Conservation (phyloP, 2,113 vertebrate genomes). For the Entosphenus tridentatus region DNA sequence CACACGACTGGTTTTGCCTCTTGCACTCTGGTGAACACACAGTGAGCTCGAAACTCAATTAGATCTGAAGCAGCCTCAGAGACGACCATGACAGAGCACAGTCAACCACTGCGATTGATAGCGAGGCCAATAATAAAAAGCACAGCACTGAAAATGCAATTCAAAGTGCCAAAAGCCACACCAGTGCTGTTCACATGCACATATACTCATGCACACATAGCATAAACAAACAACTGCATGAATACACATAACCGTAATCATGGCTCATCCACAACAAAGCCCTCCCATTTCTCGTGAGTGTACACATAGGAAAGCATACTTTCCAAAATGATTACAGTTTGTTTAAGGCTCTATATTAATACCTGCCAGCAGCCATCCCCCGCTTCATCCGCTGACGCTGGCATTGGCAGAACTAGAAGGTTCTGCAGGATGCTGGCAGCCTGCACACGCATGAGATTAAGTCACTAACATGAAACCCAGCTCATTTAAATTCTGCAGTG, state of each 20-base stretch:
- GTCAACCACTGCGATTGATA: too few species aligned
- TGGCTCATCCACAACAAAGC: neutral
- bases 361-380: conserved; percentile 67
- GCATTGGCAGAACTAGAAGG: conserved; percentile 69
- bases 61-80: too few species aligned
- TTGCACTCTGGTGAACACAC: too few species aligned
- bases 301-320: neutral
- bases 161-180: neutral
- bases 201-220: neutral
- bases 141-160: too few species aligned
- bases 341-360: neutral
- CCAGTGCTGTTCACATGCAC: neutral
- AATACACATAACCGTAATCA: neutral
- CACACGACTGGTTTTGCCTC: too few species aligned
- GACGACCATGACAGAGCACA: too few species aligned
- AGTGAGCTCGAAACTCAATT: too few species aligned
- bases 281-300: neutral
- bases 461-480: too few species aligned
- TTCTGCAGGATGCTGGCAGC: conserved; percentile 88
- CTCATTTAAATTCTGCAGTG: too few species aligned
- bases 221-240: neutral
- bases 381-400: conserved; percentile 31
- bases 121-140: too few species aligned
- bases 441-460: conserved; percentile 21
- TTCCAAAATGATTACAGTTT: too few species aligned